phyloP scores from a whole-genome alignment of 1,140 invertebrate genomes.

The Calephelis nemesis region DNA sequence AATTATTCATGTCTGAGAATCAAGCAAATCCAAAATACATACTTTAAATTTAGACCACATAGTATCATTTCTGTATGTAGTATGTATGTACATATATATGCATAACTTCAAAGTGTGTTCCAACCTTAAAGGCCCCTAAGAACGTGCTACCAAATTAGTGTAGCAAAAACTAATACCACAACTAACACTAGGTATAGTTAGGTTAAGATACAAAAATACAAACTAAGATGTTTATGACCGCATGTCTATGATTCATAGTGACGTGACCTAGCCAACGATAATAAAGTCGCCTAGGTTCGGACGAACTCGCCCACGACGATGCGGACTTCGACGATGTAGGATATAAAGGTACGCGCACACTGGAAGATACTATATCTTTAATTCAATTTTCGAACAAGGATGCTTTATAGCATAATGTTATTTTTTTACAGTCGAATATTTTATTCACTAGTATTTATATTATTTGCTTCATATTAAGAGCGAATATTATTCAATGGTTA shows the following conservation, averaged over 20 bases:
- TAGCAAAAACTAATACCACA: too few species aligned
- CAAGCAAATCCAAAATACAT: too few species aligned
- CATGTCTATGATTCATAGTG: conserved; percentile 10
- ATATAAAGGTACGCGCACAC: conserved; percentile 19
- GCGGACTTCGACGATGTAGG: background rate
- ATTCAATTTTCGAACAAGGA: too few species aligned
- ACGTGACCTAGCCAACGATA: conserved; percentile 39
- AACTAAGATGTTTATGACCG: background rate
- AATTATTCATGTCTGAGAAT: too few species aligned
- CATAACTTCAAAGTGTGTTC: too few species aligned
- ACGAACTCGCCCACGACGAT: conserved; percentile 24
- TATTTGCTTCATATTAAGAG: too few species aligned
- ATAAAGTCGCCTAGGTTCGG: conserved; percentile 27
- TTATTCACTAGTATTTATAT: background rate
- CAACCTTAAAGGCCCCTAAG: too few species aligned
- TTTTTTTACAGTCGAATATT: background rate
- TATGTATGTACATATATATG: too few species aligned
- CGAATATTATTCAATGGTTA: too few species aligned
- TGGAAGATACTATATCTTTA: background rate
- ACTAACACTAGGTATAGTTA: background rate
- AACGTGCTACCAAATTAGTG: too few species aligned
- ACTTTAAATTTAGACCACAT: too few species aligned
- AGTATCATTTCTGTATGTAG: too few species aligned
- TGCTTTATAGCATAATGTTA: background rate
- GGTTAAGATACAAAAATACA: conserved; percentile 3